Percentiles rank a stretch among this genome's conserved stretches.
Evolutionary conservation across 2,888 invertebrate genomes (phyloP).

Genomic region (Ommatoiulus sabulosus): DNA sequence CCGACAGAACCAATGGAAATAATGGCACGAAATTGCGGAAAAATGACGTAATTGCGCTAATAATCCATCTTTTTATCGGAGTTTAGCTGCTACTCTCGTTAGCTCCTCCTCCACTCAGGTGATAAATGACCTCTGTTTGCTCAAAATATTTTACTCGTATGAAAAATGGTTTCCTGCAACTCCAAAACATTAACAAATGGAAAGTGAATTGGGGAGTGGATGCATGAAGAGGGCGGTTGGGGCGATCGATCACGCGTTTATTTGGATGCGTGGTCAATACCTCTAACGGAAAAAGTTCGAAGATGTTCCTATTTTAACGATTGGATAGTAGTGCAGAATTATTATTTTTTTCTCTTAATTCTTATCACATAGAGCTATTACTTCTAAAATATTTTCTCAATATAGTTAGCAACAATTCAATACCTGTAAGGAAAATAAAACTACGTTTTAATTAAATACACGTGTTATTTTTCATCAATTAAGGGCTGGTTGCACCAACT

Average conservation of each 20-base stretch:
- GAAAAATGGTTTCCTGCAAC: constrained; percentile 11
- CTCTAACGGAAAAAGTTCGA: not conserved
- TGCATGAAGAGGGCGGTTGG: not conserved
- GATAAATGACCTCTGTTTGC: constrained; percentile 6
- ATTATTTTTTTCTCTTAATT: too few relatives aligned
- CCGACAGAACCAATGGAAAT: not conserved
- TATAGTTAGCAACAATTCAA: too few relatives aligned
- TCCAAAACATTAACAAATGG: not conserved
- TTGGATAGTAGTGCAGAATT: not conserved
- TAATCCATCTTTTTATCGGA: not conserved
- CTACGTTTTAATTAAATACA: too few relatives aligned
- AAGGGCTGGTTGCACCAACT: too few relatives aligned
- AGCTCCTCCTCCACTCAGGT: not conserved
- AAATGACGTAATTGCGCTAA: not conserved
- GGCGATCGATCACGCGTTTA: not conserved
- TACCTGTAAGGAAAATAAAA: too few relatives aligned
- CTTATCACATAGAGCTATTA: too few relatives aligned
- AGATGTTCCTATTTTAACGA: not conserved
- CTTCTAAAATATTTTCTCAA: too few relatives aligned
- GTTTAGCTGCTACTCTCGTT: not conserved
- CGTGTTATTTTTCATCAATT: too few relatives aligned
- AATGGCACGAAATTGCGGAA: not conserved
- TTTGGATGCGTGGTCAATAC: not conserved
- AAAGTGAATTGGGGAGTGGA: not conserved
- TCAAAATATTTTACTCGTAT: not conserved